phyloP scores from a whole-genome alignment of 2,797 vertebrate genomes.

The Philypnodon macrostomus region DNA sequence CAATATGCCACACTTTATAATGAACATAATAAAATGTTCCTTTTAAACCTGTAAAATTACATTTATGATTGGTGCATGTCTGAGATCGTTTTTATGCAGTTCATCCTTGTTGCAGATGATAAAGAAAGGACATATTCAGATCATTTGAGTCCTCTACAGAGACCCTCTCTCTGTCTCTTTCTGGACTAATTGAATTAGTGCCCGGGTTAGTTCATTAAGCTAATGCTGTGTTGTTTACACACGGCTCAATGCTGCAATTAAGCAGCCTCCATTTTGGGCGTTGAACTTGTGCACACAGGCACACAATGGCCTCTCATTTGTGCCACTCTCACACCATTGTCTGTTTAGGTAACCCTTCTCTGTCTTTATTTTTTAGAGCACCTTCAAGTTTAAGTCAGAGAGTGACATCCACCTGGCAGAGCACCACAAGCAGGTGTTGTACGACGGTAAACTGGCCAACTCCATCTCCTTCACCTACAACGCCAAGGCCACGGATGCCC shows the following conservation, averaged over 20 bases:
- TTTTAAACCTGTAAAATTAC: background rate
- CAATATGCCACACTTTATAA: no score
- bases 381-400: constrained; percentile 96
- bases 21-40: no score
- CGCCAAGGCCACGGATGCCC: constrained; percentile 93
- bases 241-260: constrained; percentile 56
- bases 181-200: constrained; percentile 68
- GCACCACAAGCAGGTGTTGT: constrained; percentile 94
- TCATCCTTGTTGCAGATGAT: constrained; percentile 9
- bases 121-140: constrained; percentile 46
- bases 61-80: background rate
- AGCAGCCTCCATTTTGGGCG: constrained; percentile 56
- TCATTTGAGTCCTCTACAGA: constrained; percentile 38
- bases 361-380: constrained; percentile 77
- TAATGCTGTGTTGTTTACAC: constrained; percentile 68
- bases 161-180: constrained; percentile 48
- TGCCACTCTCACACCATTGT: background rate
- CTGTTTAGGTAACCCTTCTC: background rate
- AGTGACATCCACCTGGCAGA: constrained; percentile 97
- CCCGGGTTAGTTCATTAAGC: constrained; percentile 67
- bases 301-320: constrained; percentile 1
- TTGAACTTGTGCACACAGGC: constrained; percentile 26
- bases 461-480: constrained; percentile 97
- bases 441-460: constrained; percentile 92
- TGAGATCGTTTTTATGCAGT: background rate